These are phyloP conservation scores for Vimba vimba DNA, from an alignment of 2,113 vertebrate species.

Conservation along the genomic window DNA sequence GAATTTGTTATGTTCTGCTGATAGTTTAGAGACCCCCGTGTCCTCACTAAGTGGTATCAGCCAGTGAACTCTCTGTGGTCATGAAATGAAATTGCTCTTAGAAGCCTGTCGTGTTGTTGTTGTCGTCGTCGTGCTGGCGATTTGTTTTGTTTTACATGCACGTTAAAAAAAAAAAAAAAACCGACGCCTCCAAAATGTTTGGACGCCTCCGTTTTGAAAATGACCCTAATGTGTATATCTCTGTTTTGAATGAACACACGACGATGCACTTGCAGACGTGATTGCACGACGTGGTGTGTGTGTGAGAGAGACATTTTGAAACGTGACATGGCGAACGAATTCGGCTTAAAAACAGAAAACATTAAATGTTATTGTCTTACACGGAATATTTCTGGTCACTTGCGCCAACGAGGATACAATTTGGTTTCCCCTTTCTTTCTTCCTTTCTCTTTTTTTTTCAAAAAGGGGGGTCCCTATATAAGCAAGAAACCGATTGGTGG, in stretches of 20 bases:
- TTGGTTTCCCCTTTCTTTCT: constrained; percentile 68
- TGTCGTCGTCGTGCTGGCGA: constrained; percentile 61
- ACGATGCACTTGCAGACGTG: constrained; percentile 3
- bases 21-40: constrained; percentile 64
- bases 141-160: constrained; percentile 37
- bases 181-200: background rate
- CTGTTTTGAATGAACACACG: constrained; percentile 26
- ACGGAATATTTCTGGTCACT: constrained; percentile 61
- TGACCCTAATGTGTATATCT: constrained; percentile 6
- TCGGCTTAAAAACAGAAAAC: background rate
- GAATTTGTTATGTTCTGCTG: constrained; percentile 31
- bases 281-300: constrained; percentile 2
- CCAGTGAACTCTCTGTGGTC: constrained; percentile 72
- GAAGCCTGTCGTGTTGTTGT: constrained; percentile 69
- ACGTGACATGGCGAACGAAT: constrained; percentile 34
- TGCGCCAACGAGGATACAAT: constrained; percentile 78
- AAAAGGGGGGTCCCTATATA: constrained; percentile 84
- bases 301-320: background rate
- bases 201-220: background rate
- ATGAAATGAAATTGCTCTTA: constrained; percentile 63
- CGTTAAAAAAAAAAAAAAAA: background rate
- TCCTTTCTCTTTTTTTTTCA: constrained; percentile 69
- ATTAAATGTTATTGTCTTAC: constrained; percentile 47
- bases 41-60: constrained; percentile 65
- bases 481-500: constrained; percentile 89